Evolutionary conservation across 2,113 vertebrate species (phyloP).

Genomic region (Typhlomys cinereus): DNA sequence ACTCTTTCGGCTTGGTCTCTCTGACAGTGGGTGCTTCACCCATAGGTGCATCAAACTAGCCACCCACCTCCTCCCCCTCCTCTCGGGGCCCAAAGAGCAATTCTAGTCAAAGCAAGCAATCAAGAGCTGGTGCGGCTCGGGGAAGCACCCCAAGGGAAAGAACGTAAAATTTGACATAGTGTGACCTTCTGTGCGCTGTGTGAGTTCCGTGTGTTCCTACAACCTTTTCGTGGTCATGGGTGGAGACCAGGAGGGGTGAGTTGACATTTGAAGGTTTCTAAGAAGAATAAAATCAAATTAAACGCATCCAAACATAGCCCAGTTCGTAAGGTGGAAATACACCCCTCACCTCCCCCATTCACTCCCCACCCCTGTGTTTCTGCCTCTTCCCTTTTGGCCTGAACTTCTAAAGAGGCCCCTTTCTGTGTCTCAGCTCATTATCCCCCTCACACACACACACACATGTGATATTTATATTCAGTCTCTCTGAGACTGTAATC

Average conservation of each 20-base stretch:
- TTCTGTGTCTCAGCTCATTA: neutral
- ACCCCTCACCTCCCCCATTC: neutral
- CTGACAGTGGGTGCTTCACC: too few species aligned
- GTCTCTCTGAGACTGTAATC: neutral
- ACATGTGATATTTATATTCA: neutral
- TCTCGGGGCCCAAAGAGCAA: neutral
- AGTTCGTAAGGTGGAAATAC: neutral
- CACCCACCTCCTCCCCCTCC: neutral
- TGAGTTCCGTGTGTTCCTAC: neutral
- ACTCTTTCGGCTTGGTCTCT: neutral
- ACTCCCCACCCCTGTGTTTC: neutral
- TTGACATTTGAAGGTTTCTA: neutral
- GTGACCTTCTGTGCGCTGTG: neutral
- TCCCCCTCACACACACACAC: neutral
- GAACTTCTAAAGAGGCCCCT: neutral
- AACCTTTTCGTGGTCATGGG: neutral
- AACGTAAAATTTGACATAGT: neutral
- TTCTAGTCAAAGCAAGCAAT: neutral
- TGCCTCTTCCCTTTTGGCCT: neutral
- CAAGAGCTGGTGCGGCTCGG: neutral
- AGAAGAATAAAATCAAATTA: conserved; percentile 9
- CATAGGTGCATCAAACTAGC: neutral
- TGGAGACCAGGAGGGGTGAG: neutral
- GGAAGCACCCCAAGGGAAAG: neutral
- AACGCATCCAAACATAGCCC: neutral